A percentile compares a stretch with the other conserved stretches of the same genome.
These are phyloP conservation scores for Apodemia hepburni DNA, from an alignment of 2,888 invertebrate species.

Conservation along the genomic window DNA sequence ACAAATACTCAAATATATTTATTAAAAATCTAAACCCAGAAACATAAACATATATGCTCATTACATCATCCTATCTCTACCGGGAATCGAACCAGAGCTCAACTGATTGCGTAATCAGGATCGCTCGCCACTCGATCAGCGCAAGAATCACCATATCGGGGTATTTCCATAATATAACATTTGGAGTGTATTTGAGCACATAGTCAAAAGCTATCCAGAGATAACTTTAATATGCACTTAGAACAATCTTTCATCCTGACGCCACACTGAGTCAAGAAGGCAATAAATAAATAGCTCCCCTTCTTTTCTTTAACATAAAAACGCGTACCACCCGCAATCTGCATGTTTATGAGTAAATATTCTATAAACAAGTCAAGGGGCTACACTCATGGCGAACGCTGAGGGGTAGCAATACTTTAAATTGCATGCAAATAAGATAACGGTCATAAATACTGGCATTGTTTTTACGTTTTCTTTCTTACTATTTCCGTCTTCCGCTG, in stretches of 20 bases:
- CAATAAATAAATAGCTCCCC: conserved; percentile 76
- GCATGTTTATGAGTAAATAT: conserved; percentile 79
- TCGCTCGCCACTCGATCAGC: too few species aligned
- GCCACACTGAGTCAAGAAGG: conserved; percentile 67
- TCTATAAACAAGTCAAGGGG: conserved; percentile 73
- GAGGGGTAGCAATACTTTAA: conserved; percentile 63
- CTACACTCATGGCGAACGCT: conserved; percentile 47
- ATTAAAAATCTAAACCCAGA: too few species aligned
- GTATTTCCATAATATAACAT: too few species aligned
- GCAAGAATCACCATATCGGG: too few species aligned
- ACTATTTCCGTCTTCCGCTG: conserved; percentile 48
- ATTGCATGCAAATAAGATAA: conserved; percentile 79
- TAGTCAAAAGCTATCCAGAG: conserved; percentile 14
- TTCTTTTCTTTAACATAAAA: conserved; percentile 75
- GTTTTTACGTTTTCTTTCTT: conserved; percentile 48
- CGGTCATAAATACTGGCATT: conserved; percentile 65
- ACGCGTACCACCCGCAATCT: conserved; percentile 77
- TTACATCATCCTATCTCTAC: too few species aligned
- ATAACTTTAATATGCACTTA: conserved; percentile 46
- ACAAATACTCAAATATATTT: too few species aligned
- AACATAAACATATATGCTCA: too few species aligned
- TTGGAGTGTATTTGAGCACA: not conserved
- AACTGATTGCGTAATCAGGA: too few species aligned
- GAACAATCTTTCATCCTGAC: conserved; percentile 59
- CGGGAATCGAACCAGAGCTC: too few species aligned